Percentiles rank a stretch among this genome's conserved stretches.
Conservation (phyloP, 2,113 vertebrate genomes). For the Anolis sagrei region DNA sequence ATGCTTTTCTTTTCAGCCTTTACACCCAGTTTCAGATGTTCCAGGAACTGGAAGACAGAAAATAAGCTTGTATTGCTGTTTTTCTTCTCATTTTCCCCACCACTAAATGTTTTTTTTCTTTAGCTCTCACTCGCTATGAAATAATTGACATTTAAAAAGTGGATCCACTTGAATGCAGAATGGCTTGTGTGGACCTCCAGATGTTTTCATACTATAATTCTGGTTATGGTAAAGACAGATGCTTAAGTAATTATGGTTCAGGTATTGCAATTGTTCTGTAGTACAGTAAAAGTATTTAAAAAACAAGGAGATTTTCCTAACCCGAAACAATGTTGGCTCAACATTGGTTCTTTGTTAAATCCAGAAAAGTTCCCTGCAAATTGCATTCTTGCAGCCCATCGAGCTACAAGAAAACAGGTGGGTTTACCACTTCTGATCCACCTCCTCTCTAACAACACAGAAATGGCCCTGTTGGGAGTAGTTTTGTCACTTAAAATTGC, state of each 20-base stretch:
- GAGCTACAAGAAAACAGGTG: no score
- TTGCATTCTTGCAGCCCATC: no score
- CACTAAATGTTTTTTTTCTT: background rate
- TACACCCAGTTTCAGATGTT: background rate
- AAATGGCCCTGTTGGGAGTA: no score
- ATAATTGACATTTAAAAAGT: background rate
- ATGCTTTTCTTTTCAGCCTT: background rate
- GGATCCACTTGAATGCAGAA: background rate
- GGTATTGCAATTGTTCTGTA: no score
- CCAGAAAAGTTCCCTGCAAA: no score
- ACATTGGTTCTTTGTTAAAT: no score
- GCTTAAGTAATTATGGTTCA: no score
- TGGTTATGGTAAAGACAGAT: background rate
- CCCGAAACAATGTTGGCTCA: background rate
- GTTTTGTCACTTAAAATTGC: no score
- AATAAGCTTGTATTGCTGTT: background rate
- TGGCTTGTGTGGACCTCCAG: background rate
- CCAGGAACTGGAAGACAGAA: background rate
- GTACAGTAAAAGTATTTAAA: no score
- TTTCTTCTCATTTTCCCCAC: background rate
- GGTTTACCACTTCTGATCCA: no score
- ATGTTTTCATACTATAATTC: background rate
- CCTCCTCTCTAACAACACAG: no score
- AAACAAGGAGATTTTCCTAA: background rate
- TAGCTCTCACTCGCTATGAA: background rate